Evolutionary conservation across 2,113 vertebrate genomes (phyloP).

Genomic region (Xerus inauris): DNA sequence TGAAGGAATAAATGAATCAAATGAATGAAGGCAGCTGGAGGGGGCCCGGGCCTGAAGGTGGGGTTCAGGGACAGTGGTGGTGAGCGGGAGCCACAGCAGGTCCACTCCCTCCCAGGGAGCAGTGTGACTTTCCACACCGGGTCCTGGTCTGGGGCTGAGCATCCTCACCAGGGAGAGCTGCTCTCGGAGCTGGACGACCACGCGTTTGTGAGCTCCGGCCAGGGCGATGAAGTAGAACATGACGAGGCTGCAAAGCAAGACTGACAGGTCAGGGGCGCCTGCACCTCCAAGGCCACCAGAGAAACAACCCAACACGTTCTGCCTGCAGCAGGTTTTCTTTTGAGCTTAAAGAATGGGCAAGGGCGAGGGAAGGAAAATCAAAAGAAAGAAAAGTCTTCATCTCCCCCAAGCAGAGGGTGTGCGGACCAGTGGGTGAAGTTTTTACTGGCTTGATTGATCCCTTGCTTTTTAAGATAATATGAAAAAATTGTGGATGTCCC

Average conservation of each 20-base stretch:
- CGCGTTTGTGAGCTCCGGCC: slow-evolving; percentile 93
- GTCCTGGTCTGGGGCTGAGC: neutral
- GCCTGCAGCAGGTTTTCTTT: neutral
- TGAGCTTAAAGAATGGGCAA: neutral
- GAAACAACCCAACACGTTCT: neutral
- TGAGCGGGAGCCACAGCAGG: neutral
- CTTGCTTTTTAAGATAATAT: neutral
- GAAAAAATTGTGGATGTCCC: neutral
- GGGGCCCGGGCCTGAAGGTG: neutral
- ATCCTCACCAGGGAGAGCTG: slow-evolving; percentile 93
- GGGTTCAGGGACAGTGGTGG: neutral
- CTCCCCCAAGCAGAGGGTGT: neutral
- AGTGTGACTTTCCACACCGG: rapidly evolving
- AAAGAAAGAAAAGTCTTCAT: neutral
- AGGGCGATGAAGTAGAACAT: slow-evolving; percentile 97
- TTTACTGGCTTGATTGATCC: no score
- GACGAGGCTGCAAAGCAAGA: slow-evolving; percentile 88
- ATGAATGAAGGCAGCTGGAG: neutral
- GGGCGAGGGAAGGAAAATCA: neutral
- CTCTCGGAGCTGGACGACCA: slow-evolving; percentile 92
- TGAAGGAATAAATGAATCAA: neutral
- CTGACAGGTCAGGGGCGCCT: neutral
- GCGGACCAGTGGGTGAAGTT: neutral
- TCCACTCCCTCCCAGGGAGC: neutral
- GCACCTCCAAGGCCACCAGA: neutral